These are phyloP conservation scores for Danio tinwini DNA, from an alignment of 2,797 vertebrate genomes.

Conservation along the genomic window DNA sequence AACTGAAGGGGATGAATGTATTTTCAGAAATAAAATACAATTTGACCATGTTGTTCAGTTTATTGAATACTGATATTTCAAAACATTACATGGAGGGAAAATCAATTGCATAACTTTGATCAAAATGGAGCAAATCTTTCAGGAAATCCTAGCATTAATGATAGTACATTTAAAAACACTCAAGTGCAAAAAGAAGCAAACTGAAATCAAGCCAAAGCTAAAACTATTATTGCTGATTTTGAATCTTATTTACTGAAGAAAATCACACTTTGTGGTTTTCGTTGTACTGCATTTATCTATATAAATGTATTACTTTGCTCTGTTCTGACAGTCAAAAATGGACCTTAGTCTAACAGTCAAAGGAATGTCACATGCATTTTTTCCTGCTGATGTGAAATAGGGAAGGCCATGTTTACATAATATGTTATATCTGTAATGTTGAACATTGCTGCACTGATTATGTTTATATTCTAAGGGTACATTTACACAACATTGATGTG, in stretches of 20 bases:
- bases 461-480: conserved; percentile 1
- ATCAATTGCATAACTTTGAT: conserved; percentile 66
- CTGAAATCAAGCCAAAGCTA: conserved; percentile 13
- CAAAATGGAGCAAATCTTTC: conserved; percentile 38
- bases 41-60: conserved; percentile 59
- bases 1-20: conserved; percentile 58
- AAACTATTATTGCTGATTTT: conserved; percentile 73
- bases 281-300: conserved; percentile 56
- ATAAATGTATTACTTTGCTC: conserved; percentile 6
- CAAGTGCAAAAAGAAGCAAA: conserved; percentile 50
- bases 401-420: conserved; percentile 43
- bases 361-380: conserved; percentile 13
- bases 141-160: conserved; percentile 48
- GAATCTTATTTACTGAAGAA: conserved; percentile 29
- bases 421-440: conserved; percentile 37
- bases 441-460: conserved; percentile 16
- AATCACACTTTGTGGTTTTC: conserved; percentile 48
- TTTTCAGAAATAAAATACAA: conserved; percentile 65
- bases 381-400: conserved; percentile 18
- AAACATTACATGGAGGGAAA: conserved; percentile 66
- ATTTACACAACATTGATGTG: no score
- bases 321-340: conserved; percentile 26
- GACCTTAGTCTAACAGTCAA: conserved; percentile 31
- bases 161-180: conserved; percentile 39
- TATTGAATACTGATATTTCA: conserved; percentile 66